Conservation (phyloP, 1,140 invertebrate species). For the Musca domestica region DNA sequence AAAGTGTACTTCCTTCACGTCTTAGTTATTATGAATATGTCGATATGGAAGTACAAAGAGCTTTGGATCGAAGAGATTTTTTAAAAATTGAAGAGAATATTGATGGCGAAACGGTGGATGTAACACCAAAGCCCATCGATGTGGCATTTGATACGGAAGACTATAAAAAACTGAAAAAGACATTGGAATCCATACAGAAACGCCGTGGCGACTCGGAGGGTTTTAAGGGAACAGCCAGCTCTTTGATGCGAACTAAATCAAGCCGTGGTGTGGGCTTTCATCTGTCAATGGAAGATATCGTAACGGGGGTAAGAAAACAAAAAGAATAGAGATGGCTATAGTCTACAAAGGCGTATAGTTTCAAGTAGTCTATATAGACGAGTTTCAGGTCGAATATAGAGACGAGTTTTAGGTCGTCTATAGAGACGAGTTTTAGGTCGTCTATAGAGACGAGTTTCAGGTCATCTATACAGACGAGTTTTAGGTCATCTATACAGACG, state of each 20-base stretch:
- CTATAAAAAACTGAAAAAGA: background rate
- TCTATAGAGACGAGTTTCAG: too few species aligned
- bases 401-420: too few species aligned
- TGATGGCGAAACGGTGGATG: background rate
- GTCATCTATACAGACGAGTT: too few species aligned
- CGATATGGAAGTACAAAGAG: background rate
- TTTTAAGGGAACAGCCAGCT: background rate
- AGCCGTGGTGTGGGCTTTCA: conserved; percentile 1
- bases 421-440: too few species aligned
- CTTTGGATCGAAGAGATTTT: background rate
- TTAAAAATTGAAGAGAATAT: background rate
- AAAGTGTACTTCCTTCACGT: background rate
- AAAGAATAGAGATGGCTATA: too few species aligned
- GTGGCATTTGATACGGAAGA: background rate
- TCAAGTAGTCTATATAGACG: too few species aligned
- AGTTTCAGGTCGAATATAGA: too few species aligned
- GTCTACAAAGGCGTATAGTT: too few species aligned
- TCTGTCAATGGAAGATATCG: conserved; percentile 18
- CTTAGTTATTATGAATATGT: background rate
- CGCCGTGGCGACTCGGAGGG: background rate
- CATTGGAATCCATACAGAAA: background rate
- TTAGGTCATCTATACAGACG: too few species aligned
- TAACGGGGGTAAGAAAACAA: conserved; percentile 3
- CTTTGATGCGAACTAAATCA: background rate
- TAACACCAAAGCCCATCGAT: conserved; percentile 20